Percentiles rank a stretch among this genome's conserved stretches.
Conservation (phyloP, 2,888 invertebrate species). For the Lasioglossum vierecki region DNA sequence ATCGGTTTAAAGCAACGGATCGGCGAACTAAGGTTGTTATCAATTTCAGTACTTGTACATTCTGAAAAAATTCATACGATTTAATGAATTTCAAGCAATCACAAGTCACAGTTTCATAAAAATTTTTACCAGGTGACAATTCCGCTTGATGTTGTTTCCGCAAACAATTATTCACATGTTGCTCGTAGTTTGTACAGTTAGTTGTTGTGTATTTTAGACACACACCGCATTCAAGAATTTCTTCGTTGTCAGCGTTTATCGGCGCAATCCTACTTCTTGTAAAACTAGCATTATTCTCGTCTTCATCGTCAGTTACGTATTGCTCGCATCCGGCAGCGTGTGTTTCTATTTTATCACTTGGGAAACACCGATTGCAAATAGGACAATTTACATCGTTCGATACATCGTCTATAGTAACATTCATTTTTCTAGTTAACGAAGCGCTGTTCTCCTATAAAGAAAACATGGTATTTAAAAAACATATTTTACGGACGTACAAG, state of each 20-base stretch:
- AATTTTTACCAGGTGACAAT: slow-evolving; percentile 48
- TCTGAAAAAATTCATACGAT: slow-evolving; percentile 47
- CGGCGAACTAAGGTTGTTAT: slow-evolving; percentile 66
- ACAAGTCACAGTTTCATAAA: not conserved
- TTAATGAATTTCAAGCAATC: not conserved
- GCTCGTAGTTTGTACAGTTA: slow-evolving; percentile 65
- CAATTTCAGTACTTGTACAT: slow-evolving; percentile 27
- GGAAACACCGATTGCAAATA: slow-evolving; percentile 74
- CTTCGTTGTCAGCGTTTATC: slow-evolving; percentile 6
- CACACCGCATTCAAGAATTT: slow-evolving; percentile 62
- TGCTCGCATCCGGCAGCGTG: slow-evolving; percentile 77
- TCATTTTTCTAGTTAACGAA: slow-evolving; percentile 23
- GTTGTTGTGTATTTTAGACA: slow-evolving; percentile 69
- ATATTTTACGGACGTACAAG: not conserved
- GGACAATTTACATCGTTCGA: slow-evolving; percentile 70
- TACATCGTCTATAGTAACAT: slow-evolving; percentile 31
- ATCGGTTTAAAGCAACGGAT: slow-evolving; percentile 66
- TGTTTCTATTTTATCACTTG: slow-evolving; percentile 67
- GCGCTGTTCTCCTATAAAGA: slow-evolving; percentile 36
- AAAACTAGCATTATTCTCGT: slow-evolving; percentile 20
- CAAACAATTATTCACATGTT: slow-evolving; percentile 70
- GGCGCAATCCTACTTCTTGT: slow-evolving; percentile 1
- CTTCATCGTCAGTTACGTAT: slow-evolving; percentile 56
- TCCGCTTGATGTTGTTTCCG: slow-evolving; percentile 33
- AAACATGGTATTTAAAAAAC: not conserved